Evolutionary conservation across 2,113 vertebrate species (phyloP), one percentile per base, ranked within the genome.

Genomic region (Balaeniceps rex): DNA sequence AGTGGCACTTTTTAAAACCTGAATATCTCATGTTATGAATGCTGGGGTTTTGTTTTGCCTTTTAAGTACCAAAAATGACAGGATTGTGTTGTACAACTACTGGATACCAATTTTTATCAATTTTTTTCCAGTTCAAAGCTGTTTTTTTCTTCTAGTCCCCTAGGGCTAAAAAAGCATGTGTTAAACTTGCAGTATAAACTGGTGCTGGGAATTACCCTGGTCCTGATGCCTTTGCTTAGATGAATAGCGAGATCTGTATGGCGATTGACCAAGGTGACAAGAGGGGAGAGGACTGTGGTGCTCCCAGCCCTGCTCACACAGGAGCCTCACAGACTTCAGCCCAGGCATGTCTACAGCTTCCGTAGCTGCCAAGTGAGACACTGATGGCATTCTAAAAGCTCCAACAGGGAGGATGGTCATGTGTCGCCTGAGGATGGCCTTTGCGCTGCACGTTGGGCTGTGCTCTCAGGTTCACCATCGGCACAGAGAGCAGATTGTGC

Each of bases 31-130:
- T 52, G 36, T 90, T 65, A 84, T 78, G 76, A 91, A 84, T 91
- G 63, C 42, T 79, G 38, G 61, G 57, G 78, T 12, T 60, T 88
- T 83, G 92, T 66, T 92, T 87, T 88, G 52, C 7, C 80, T 88
- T 94, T 84, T 80, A 91, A 95, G 96, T 82, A 96, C 81, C 64
- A 93, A 93, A 94, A 87, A 66, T 54, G 65, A 96, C 65, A 91
- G 70, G 88, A 94, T 93, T 36, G 26, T 88, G 71, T 95, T 90
- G 88, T 75, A 72, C 75, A 93, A 66, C 84, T 89, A 88, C 66
- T 84, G 57, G 72, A 88, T 83, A 82, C 33, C 74, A 63, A 58
- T 46, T 88, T 65, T 64, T 80, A n/a, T n/a, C n/a, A n/a, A n/a
- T 44, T 16, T 81, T 74, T 61, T 84, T 68, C 46, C 49, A 81